Base-by-base conservation (phyloP, 2,797 vertebrate genomes). In the Ceryle rudis region DNA sequence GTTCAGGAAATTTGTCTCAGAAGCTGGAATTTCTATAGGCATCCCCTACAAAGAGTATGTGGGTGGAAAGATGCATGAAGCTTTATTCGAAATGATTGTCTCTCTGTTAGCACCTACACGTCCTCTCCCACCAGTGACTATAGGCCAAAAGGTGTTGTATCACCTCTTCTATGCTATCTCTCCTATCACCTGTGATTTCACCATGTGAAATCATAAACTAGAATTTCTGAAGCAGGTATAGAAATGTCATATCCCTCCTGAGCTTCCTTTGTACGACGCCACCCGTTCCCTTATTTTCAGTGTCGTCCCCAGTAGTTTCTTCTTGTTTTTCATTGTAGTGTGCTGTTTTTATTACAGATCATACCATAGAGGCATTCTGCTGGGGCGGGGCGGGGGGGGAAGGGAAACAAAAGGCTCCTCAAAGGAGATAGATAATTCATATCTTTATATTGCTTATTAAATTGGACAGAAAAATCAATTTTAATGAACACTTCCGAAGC, bases 391-490 rank as follows among this genome's bases (percentile, higher is more conserved):
- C n/a, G n/a, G n/a, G n/a, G n/a, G 31, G 41, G 46, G 84, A 10
- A 33, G 25, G 10, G 64, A 77, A 90, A 42, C 18, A 62, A 93
- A 41, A 78, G 25, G 22, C 25, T 21, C 25, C 79, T 42, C 39
- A 60, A 44, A 91, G 57, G 52, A 95, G 82, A 75, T 35, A 86
- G 51, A 46, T 74, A n/a, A 69, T 83, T 44, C 41, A 54, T 91
- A 51, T 18, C 72, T 87, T 96, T 94, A 88, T 44, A 33, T 28
- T 52, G 55, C 44, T 92, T 78, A 33, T 88, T 64, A 89, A 91
- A 83, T 5, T 37, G 35, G 44, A 84, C 42, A 26, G 22, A 82
- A 95, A 96, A 97, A 96, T 95, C 72, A 9, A 86, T 95, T 89
- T 95, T 86, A 94, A 96, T 86, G 72, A 95, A 92, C 29, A 39